Evolutionary conservation across 2,888 invertebrate genomes (phyloP).

Genomic region (Gastrophysa polygoni): DNA sequence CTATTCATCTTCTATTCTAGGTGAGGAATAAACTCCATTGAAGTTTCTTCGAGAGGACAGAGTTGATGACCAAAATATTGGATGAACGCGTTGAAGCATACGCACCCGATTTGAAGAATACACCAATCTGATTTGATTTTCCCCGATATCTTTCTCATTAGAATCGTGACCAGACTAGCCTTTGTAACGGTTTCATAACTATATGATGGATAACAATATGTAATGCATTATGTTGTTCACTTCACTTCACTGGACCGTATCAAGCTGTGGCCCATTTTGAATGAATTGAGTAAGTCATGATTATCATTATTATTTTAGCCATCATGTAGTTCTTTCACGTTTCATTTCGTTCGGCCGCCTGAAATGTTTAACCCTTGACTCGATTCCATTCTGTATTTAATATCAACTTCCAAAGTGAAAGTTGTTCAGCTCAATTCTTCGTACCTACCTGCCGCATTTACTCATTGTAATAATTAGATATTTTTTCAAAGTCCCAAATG

Average conservation of each 20-base stretch:
- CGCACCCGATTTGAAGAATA: too few species aligned
- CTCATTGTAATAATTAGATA: slow-evolving; percentile 10
- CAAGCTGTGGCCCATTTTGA: background rate
- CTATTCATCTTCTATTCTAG: too few species aligned
- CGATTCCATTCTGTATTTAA: background rate
- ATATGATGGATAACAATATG: too few species aligned
- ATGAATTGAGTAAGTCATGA: background rate
- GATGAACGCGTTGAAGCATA: too few species aligned
- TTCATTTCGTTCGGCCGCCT: slow-evolving; percentile 3
- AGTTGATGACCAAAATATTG: too few species aligned
- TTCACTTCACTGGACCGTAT: background rate
- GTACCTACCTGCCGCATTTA: background rate
- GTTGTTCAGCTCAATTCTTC: background rate
- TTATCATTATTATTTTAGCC: slow-evolving; percentile 1
- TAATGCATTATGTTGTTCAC: background rate
- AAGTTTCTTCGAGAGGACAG: too few species aligned
- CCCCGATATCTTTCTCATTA: too few species aligned
- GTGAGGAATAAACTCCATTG: too few species aligned
- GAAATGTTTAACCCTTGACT: slow-evolving; percentile 15
- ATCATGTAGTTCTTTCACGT: slow-evolving; percentile 11
- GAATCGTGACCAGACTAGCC: too few species aligned
- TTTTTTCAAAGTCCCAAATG: background rate
- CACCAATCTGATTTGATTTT: too few species aligned
- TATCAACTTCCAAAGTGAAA: slow-evolving; percentile 16
- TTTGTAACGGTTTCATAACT: too few species aligned